A percentile compares a stretch with the other conserved stretches of the same genome.
Evolutionary conservation across 1,140 invertebrate genomes (phyloP).

Genomic region (Oryzaephilus surinamensis): DNA sequence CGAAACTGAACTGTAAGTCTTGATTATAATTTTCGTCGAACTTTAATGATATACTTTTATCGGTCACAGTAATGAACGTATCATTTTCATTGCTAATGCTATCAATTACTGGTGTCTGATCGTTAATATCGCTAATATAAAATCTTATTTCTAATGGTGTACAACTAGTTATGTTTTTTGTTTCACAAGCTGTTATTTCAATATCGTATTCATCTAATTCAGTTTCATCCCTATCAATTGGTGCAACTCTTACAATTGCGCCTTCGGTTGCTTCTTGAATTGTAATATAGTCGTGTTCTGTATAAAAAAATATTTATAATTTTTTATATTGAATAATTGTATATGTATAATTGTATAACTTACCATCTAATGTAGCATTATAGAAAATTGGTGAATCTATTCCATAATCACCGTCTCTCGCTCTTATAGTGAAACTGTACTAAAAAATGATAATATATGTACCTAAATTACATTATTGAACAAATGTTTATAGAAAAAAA

Average conservation of each 20-base stretch:
- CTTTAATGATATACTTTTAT: too few relatives aligned
- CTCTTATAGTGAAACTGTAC: background rate
- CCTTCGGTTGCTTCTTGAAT: background rate
- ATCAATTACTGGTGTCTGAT: slow-evolving; percentile 3
- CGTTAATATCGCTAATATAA: slow-evolving; percentile 2
- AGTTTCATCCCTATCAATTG: slow-evolving; percentile 1
- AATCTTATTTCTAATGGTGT: background rate
- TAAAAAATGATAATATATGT: background rate
- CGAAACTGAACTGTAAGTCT: slow-evolving; percentile 21
- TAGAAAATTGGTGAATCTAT: slow-evolving; percentile 3
- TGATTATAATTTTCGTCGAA: slow-evolving; percentile 17
- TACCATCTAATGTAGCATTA: too few relatives aligned
- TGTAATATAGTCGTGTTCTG: background rate
- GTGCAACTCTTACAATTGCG: background rate
- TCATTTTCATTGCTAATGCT: slow-evolving; percentile 2
- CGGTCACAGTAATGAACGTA: slow-evolving; percentile 3
- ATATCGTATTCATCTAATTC: slow-evolving; percentile 2
- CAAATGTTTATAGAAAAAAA: background rate
- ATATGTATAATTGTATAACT: too few relatives aligned
- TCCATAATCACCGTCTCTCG: slow-evolving; percentile 6
- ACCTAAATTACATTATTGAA: background rate
- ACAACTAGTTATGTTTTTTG: background rate
- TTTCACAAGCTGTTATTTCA: slow-evolving; percentile 3
- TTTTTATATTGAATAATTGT: slow-evolving; percentile 4
- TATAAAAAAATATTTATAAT: background rate